These are phyloP conservation scores for Eupithecia tripunctaria DNA, from an alignment of 2,888 invertebrate species.

Conservation along the genomic window DNA sequence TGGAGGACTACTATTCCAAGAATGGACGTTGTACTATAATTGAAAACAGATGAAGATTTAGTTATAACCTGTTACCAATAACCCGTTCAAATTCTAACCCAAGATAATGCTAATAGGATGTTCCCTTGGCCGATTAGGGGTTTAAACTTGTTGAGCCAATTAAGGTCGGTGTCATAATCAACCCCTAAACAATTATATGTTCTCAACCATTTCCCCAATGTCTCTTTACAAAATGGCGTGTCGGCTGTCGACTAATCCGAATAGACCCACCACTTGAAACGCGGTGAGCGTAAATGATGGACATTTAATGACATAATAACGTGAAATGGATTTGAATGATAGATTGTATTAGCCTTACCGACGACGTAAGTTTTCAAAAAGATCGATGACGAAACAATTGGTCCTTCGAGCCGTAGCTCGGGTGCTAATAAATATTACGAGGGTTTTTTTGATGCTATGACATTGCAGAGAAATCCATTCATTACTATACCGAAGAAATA, in stretches of 20 bases:
- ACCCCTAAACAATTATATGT: slow-evolving; percentile 77
- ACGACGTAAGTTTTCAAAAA: neutral
- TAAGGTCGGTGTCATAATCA: slow-evolving; percentile 73
- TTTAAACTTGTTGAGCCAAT: slow-evolving; percentile 77
- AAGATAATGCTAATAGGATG: slow-evolving; percentile 56
- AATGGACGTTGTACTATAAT: neutral
- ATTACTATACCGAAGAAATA: neutral
- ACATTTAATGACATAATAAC: slow-evolving; percentile 48
- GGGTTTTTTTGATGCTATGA: neutral
- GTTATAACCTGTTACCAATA: neutral
- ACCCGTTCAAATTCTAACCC: slow-evolving; percentile 14
- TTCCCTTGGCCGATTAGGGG: slow-evolving; percentile 63
- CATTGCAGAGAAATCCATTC: neutral
- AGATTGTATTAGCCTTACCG: slow-evolving; percentile 33
- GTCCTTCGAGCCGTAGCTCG: neutral
- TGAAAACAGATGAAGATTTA: neutral
- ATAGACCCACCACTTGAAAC: slow-evolving; percentile 49
- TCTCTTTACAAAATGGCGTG: slow-evolving; percentile 68
- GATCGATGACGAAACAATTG: neutral
- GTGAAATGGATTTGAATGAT: slow-evolving; percentile 47
- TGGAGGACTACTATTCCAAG: neutral
- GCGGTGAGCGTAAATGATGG: slow-evolving; percentile 46
- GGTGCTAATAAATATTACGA: neutral
- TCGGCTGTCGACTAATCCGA: slow-evolving; percentile 62
- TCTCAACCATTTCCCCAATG: slow-evolving; percentile 65